phyloP scores from a whole-genome alignment of 2,888 invertebrate species.

The Drosophila paranaensis region DNA sequence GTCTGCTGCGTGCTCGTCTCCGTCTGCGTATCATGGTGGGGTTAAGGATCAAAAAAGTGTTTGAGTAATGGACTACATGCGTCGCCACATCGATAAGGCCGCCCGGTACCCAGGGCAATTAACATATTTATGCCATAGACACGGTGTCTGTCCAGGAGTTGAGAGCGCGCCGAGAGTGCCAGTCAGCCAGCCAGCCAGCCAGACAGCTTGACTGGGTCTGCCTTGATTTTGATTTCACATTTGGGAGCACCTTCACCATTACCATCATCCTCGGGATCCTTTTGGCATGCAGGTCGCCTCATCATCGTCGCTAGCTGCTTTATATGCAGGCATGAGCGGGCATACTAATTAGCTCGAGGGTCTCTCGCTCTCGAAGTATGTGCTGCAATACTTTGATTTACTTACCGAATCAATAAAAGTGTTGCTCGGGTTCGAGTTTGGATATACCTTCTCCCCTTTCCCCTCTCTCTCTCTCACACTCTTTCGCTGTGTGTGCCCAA shows the following conservation, averaged over 20 bases:
- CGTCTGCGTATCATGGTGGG: conserved; percentile 36
- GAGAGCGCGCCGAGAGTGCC: background rate
- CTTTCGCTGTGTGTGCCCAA: background rate
- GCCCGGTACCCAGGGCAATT: conserved; percentile 53
- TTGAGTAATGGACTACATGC: conserved; percentile 73
- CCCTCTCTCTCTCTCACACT: background rate
- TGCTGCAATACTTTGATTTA: conserved; percentile 66
- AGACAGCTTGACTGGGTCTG: conserved; percentile 70
- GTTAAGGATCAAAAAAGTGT: conserved; percentile 69
- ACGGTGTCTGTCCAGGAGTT: conserved; percentile 64
- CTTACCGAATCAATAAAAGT: conserved; percentile 68
- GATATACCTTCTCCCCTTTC: background rate
- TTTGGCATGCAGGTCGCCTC: conserved; percentile 70
- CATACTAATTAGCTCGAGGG: conserved; percentile 75
- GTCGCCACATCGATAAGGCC: conserved; percentile 65
- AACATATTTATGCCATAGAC: conserved; percentile 77
- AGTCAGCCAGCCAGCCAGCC: conserved; percentile 34
- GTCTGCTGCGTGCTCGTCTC: conserved; percentile 61
- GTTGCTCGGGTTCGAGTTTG: conserved; percentile 19
- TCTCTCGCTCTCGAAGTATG: conserved; percentile 31
- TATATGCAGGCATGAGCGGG: conserved; percentile 79
- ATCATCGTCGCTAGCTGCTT: conserved; percentile 56
- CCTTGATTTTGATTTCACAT: conserved; percentile 63
- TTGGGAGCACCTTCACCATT: conserved; percentile 31
- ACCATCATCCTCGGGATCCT: conserved; percentile 41